Base-by-base conservation (phyloP, 1,140 invertebrate genomes). In the Scaptomyza montana region DNA sequence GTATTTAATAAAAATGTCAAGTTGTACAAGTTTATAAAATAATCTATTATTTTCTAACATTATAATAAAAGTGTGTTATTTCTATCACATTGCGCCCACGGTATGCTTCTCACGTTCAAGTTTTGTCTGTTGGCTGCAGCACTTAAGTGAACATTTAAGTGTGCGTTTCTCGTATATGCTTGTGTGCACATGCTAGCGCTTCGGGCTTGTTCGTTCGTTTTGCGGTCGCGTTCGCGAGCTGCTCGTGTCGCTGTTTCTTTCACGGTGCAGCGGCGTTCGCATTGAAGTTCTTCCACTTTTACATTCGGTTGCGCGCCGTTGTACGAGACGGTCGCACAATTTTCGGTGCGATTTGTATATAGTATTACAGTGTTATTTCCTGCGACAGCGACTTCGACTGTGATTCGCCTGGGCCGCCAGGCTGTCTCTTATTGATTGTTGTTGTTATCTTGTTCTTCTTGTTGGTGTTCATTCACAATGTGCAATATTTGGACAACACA, bases 291-390 rank as follows among this genome's bases (percentile, higher is more conserved):
- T 89, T 90, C 74, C 76, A 68, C 56, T 68, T 56, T 39, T 36
- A 89, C 78, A 90, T 90, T 90, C 85, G 78, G 75, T 90, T 89
- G 89, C 85, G 89, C 78, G 89, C 89, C 89, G 90, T 90, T 75
- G 84, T 89, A 65, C 89, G 80, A 80, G 68, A 80, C 89, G 89
- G 89, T 86, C 89, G 89, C 80, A 89, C 78, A 86, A 71, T 81
- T 89, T 89, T 86, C 89, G 89, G 87, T 90, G 74, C 54, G 77
- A 68, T 71, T 89, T 13, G 59, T 36, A 36, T 36, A 36, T 36
- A 36, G 6, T 36, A 9, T 60, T 41, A 25, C 39, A 21, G 3
- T 36, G 33, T 7, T 21, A 33, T 43, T 28, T n/a, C n/a, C n/a
- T n/a, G 39, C 36, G 19, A 46, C 13, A 19, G 28, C 56, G 67